These are phyloP conservation scores for Macaria liturata DNA, from an alignment of 2,888 invertebrate species.

Conservation along the genomic window DNA sequence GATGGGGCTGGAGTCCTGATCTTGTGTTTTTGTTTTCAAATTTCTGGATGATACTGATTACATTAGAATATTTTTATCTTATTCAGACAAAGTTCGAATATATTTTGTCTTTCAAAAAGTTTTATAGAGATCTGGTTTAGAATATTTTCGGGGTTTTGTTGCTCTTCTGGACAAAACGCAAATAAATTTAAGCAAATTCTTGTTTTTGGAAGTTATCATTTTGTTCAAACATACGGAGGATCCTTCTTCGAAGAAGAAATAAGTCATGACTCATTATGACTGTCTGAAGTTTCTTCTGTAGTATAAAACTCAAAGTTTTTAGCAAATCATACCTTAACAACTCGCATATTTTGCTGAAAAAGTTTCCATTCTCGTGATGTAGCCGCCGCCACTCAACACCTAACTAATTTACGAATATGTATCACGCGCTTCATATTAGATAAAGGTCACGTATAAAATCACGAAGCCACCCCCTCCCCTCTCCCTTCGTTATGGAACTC, in stretches of 20 bases:
- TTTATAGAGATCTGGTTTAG: no score
- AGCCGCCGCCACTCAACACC: conserved; percentile 2
- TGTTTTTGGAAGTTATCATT: no score
- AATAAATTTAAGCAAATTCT: no score
- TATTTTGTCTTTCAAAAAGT: neutral
- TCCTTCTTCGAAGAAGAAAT: no score
- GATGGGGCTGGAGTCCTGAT: conserved; percentile 18
- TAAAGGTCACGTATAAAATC: conserved; percentile 24
- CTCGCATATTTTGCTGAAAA: no score
- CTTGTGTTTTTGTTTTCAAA: conserved; percentile 26
- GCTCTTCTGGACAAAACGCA: no score
- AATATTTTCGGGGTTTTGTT: no score
- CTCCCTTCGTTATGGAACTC: conserved; percentile 7
- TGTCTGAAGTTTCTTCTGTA: no score
- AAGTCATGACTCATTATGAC: no score
- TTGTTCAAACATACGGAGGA: no score
- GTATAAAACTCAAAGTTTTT: no score
- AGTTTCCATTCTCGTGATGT: neutral
- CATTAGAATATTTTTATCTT: conserved; percentile 13
- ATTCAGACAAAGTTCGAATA: neutral
- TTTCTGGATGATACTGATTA: conserved; percentile 21
- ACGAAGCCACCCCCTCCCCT: conserved; percentile 8
- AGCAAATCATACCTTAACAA: no score
- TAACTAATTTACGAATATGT: conserved; percentile 24
- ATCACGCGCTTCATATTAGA: conserved; percentile 22